phyloP scores from a whole-genome alignment of 2,113 vertebrate species.

The Galeopterus variegatus region DNA sequence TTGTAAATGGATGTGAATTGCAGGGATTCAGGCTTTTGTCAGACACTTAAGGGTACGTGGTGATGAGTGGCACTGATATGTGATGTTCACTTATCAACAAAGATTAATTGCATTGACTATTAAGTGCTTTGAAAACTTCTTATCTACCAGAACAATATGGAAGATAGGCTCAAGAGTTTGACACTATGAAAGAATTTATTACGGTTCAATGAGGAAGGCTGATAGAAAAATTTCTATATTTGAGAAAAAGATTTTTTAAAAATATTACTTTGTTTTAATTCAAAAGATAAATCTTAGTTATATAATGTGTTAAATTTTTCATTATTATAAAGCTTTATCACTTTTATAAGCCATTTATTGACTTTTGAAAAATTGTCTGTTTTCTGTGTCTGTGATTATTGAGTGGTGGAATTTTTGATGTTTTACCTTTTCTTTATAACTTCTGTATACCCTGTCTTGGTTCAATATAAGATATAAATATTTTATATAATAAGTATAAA shows the following conservation, averaged over 20 bases:
- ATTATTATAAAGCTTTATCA: not conserved
- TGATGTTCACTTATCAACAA: not conserved
- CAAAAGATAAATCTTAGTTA: not conserved
- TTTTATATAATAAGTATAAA: not conserved
- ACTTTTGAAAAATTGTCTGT: not conserved
- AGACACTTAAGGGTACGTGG: not conserved
- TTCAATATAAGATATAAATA: not conserved
- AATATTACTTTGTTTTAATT: not conserved
- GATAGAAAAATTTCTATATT: not conserved
- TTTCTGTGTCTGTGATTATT: not conserved
- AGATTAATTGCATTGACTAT: not conserved
- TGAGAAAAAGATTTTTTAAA: not conserved
- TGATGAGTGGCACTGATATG: not conserved
- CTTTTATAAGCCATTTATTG: not conserved
- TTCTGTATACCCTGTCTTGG: not conserved
- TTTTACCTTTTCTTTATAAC: not conserved
- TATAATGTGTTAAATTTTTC: not conserved
- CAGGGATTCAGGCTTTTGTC: not conserved
- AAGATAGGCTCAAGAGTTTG: not conserved
- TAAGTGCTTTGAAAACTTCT: not conserved
- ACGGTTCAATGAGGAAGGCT: not conserved
- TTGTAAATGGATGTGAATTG: not conserved
- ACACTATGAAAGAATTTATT: slow-evolving; percentile 23
- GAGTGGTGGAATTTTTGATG: not conserved
- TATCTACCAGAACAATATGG: not conserved